Conservation (phyloP, 1,140 invertebrate species). For the Anoplolepis gracilipes region DNA sequence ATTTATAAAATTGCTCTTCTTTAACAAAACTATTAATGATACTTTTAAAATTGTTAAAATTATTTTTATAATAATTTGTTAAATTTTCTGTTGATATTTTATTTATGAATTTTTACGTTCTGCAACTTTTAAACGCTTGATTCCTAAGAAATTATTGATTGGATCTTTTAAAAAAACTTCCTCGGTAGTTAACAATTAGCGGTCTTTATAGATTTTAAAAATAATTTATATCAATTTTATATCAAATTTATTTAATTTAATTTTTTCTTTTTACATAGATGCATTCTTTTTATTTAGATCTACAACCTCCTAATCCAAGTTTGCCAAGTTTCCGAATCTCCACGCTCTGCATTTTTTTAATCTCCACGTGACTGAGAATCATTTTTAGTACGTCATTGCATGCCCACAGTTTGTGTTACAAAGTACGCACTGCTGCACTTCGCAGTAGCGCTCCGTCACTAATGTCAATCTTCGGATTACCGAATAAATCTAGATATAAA, state of each 20-base stretch:
- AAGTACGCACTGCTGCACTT: slow-evolving; percentile 70
- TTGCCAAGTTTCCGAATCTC: slow-evolving; percentile 55
- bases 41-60: no score
- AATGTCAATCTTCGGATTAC: slow-evolving; percentile 66
- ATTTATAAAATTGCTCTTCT: no score
- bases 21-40: no score
- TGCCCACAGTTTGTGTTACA: slow-evolving; percentile 71
- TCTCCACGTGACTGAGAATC: slow-evolving; percentile 77
- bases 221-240: neutral
- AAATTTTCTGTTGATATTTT: neutral
- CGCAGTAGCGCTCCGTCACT: slow-evolving; percentile 77
- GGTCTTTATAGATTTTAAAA: neutral
- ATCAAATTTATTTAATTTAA: neutral
- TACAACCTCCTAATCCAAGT: neutral
- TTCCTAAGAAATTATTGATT: neutral
- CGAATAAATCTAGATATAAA: slow-evolving; percentile 1
- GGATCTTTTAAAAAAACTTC: neutral
- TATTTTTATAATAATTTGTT: no score
- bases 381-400: slow-evolving; percentile 76
- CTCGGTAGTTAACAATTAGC: neutral
- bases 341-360: slow-evolving; percentile 78
- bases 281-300: neutral
- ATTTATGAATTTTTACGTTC: neutral
- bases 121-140: neutral
- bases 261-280: neutral